Percentiles rank a stretch among this genome's conserved stretches.
These are phyloP conservation scores for Anoplius nigerrimus DNA, from an alignment of 2,888 invertebrate genomes.

Conservation along the genomic window DNA sequence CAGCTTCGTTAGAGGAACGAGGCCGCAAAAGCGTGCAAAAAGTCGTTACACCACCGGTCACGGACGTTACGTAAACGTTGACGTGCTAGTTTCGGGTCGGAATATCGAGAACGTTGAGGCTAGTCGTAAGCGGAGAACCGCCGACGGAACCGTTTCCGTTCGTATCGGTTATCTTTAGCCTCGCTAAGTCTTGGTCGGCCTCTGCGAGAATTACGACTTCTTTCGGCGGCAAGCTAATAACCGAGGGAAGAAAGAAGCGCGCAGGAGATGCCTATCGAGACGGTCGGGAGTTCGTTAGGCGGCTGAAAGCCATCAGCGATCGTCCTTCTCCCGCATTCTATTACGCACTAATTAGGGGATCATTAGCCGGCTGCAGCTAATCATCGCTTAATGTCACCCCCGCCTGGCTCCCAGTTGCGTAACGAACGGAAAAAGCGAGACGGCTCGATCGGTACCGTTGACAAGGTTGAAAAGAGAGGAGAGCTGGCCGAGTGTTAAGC, in stretches of 20 bases:
- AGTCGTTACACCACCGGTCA: no score
- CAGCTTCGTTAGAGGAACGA: no score
- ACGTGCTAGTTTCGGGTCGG: neutral
- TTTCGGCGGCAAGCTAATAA: slow-evolving; percentile 11
- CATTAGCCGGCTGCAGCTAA: slow-evolving; percentile 40
- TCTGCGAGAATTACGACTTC: slow-evolving; percentile 5
- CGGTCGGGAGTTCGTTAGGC: slow-evolving; percentile 30
- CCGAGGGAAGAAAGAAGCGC: slow-evolving; percentile 1
- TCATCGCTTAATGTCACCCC: slow-evolving; percentile 38
- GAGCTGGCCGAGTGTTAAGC: neutral
- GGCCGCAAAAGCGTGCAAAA: no score
- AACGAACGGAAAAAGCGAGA: neutral
- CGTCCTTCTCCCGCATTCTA: slow-evolving; percentile 28
- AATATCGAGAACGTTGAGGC: neutral
- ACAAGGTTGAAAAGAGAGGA: neutral
- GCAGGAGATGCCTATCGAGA: slow-evolving; percentile 30
- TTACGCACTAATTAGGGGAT: slow-evolving; percentile 48
- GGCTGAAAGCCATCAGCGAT: slow-evolving; percentile 18
- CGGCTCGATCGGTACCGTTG: neutral
- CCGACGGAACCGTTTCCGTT: neutral
- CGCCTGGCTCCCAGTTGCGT: no score
- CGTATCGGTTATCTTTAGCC: neutral
- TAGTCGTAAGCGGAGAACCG: neutral
- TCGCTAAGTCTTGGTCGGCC: neutral
- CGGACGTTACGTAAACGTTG: neutral